phyloP scores from a whole-genome alignment of 2,113 vertebrate genomes.

The Sarotherodon lohbergeri region DNA sequence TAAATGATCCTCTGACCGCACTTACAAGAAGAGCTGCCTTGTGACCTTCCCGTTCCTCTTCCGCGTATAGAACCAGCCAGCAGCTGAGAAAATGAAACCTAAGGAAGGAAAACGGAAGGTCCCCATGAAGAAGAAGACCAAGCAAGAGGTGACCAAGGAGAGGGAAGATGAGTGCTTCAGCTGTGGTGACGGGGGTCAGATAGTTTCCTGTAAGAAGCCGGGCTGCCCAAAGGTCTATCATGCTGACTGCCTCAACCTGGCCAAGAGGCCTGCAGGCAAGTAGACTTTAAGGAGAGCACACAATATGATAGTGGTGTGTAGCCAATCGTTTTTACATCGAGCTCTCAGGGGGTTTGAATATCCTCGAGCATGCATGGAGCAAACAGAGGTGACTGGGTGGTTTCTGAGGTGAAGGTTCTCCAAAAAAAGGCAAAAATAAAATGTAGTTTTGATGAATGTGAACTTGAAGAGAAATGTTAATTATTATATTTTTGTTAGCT shows the following conservation, averaged over 20 bases:
- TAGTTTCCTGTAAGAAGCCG: slow-evolving; percentile 94
- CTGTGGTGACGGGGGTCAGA: slow-evolving; percentile 93
- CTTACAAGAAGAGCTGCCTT: neutral
- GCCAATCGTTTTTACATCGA: neutral
- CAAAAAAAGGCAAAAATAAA: neutral
- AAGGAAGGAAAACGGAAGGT: slow-evolving; percentile 85
- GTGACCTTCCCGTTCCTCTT: neutral
- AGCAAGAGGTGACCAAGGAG: slow-evolving; percentile 86
- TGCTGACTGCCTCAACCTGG: slow-evolving; percentile 94
- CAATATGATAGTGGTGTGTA: neutral
- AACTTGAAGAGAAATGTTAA: neutral
- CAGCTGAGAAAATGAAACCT: slow-evolving; percentile 80
- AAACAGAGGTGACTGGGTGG: neutral
- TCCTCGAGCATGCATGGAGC: neutral
- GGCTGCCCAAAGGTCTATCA: slow-evolving; percentile 98
- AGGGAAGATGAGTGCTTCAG: slow-evolving; percentile 97
- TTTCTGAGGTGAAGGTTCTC: fast-evolving
- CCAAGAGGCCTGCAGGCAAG: slow-evolving; percentile 92
- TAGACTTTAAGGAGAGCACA: neutral
- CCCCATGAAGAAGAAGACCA: slow-evolving; percentile 82
- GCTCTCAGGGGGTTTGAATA: neutral
- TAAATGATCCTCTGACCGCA: neutral
- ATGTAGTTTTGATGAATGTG: neutral
- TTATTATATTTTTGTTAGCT: neutral
- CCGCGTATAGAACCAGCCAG: slow-evolving; percentile 81